These are phyloP conservation scores for Siphamia tubifer DNA, from an alignment of 2,113 vertebrate genomes.

Conservation along the genomic window DNA sequence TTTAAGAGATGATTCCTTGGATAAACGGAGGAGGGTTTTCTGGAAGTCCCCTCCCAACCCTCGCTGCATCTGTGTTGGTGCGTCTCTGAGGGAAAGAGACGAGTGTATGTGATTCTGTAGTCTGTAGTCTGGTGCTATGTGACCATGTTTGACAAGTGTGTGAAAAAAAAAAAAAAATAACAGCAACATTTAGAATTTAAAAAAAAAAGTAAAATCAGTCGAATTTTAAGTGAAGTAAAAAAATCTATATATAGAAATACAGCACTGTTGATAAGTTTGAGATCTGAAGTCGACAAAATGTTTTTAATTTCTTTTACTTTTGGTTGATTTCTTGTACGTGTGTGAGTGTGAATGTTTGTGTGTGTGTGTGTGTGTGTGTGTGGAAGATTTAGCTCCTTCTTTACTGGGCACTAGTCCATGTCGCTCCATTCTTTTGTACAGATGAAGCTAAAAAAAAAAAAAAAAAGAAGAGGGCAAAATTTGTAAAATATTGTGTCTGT, in stretches of 20 bases:
- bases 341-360: too few species aligned
- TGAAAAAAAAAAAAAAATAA: constrained; percentile 69
- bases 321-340: constrained; percentile 57
- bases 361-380: constrained; percentile 60
- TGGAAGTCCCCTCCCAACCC: constrained; percentile 69
- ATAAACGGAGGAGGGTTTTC: constrained; percentile 47
- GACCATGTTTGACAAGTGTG: constrained; percentile 84
- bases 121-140: constrained; percentile 97
- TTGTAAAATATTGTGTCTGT: constrained; percentile 99
- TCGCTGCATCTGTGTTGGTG: constrained; percentile 86
- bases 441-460: constrained; percentile 84
- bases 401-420: constrained; percentile 77
- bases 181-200: constrained; percentile 68
- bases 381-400: constrained; percentile 75
- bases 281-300: constrained; percentile 77
- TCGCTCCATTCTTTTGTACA: constrained; percentile 94
- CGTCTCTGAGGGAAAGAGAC: constrained; percentile 86
- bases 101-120: constrained; percentile 96
- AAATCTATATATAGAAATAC: constrained; percentile 73
- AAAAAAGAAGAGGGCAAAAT: constrained; percentile 85
- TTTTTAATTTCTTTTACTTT: constrained; percentile 45
- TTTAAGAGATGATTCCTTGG: constrained; percentile 24
- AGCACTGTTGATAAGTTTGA: constrained; percentile 80
- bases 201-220: constrained; percentile 65
- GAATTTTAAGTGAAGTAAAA: constrained; percentile 75